These are phyloP conservation scores for Cyclophora albipunctata DNA, from an alignment of 2,888 invertebrate species.

Conservation along the genomic window DNA sequence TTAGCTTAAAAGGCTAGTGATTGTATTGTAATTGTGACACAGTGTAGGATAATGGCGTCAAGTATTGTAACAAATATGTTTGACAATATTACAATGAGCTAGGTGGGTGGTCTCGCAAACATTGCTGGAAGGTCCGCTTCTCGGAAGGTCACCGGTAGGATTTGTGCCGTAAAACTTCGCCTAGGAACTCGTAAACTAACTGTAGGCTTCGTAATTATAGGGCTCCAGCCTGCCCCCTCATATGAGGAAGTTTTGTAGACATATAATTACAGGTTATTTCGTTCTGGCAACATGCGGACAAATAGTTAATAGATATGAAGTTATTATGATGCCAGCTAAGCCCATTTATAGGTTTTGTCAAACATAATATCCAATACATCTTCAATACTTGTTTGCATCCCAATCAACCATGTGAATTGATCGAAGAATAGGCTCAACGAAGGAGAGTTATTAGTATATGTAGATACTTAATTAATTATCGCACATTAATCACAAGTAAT, in stretches of 20 bases:
- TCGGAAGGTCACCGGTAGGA: slow-evolving; percentile 58
- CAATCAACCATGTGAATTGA: no score
- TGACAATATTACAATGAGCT: slow-evolving; percentile 50
- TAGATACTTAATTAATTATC: no score
- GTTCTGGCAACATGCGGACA: slow-evolving; percentile 17
- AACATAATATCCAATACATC: no score
- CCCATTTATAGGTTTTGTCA: background rate
- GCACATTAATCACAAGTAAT: no score
- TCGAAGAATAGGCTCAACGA: no score
- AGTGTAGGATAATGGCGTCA: slow-evolving; percentile 34
- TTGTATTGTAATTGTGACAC: slow-evolving; percentile 34
- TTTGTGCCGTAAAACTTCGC: slow-evolving; percentile 41
- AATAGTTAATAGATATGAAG: slow-evolving; percentile 13
- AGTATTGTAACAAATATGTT: slow-evolving; percentile 30
- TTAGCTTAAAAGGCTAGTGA: slow-evolving; percentile 17
- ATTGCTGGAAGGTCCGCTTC: slow-evolving; percentile 48
- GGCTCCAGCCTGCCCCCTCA: slow-evolving; percentile 27
- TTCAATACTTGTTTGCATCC: no score
- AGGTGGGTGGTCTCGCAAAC: slow-evolving; percentile 59
- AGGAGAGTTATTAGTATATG: no score
- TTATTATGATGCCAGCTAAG: background rate
- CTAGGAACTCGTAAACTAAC: slow-evolving; percentile 53
- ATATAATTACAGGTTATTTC: slow-evolving; percentile 17
- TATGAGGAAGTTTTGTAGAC: slow-evolving; percentile 36
- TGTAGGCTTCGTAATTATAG: slow-evolving; percentile 49